A percentile compares a stretch with the other conserved stretches of the same genome.
phyloP scores from a whole-genome alignment of 2,888 invertebrate species.

The Amiota mariae region DNA sequence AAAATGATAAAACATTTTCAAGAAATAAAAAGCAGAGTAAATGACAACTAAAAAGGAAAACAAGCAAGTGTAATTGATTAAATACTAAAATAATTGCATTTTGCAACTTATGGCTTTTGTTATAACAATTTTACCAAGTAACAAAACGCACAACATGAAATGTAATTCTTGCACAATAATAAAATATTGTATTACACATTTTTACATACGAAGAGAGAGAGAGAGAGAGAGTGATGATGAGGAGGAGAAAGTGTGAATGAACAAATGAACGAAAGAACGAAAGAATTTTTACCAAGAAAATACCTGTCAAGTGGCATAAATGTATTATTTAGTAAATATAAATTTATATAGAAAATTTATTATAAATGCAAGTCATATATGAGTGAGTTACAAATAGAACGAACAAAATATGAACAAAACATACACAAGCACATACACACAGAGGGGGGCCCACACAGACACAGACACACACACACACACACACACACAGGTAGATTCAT shows the following conservation, averaged over 20 bases:
- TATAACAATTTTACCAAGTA: too few relatives aligned
- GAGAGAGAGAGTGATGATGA: too few relatives aligned
- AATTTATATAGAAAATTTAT: slow-evolving; percentile 51
- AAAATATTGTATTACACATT: too few relatives aligned
- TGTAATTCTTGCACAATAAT: too few relatives aligned
- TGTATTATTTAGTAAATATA: slow-evolving; percentile 9
- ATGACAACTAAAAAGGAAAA: too few relatives aligned
- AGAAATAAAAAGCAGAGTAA: too few relatives aligned
- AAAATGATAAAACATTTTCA: too few relatives aligned
- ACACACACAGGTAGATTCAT: slow-evolving; percentile 3
- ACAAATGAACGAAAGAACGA: neutral
- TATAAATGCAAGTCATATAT: slow-evolving; percentile 64
- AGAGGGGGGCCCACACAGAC: neutral
- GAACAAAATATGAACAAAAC: slow-evolving; percentile 14
- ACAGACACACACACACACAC: slow-evolving; percentile 22
- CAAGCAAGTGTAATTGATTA: too few relatives aligned
- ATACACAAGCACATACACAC: slow-evolving; percentile 25
- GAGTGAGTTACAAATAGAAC: slow-evolving; percentile 33
- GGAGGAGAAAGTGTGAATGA: neutral
- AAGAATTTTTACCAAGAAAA: slow-evolving; percentile 29
- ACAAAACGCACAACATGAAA: too few relatives aligned
- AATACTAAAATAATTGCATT: too few relatives aligned
- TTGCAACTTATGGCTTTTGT: too few relatives aligned
- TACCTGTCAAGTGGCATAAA: slow-evolving; percentile 61
- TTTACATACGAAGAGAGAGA: too few relatives aligned